Base-by-base conservation (phyloP, 2,113 vertebrate genomes). In the Megaleporinus macrocephalus region DNA sequence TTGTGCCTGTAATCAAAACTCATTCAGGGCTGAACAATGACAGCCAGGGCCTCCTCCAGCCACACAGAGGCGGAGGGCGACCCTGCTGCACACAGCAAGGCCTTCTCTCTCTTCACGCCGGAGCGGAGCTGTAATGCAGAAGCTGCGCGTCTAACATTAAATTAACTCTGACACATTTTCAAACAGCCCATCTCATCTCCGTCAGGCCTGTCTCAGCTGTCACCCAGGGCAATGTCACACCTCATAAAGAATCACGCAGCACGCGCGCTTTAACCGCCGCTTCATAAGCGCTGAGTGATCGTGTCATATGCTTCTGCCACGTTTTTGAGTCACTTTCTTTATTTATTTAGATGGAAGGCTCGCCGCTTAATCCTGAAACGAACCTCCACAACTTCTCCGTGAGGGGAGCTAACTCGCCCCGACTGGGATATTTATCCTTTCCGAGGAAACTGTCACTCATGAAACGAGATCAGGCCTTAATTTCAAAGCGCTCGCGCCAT, bases 1-100 rank as follows among this genome's bases (percentile, higher is more conserved):
- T 80, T 72, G 70, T 62, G 14, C 49, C 27, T 72, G 29, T 61
- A 80, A 80, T 80, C 70, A 80, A 72, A 62, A 12, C 20, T 22
- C 18, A 70, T 44, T 70, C 41, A 70, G 11, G 61, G 68, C 36
- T 49, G 55, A 72, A 30, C 36, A n/a, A 44, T 62, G 68, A 80
- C 47, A 9, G 1, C 36, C 59, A 49, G 22, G 30, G 15, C 16
- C 24, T 14, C 6, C 36, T 27, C 51, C 29, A 22, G 33, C 57
- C 78, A 72, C 51, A 12, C 27, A 30, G 33, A 9, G 15, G 7
- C 24, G 53, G 29, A 41, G n/a, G 6, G 16, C 27, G 4, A 29
- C 63, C 1, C 16, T 20, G 30, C 16, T 41, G 65, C 65, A 1
- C 65, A n/a, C 18, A 57, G n/a, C 5, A 44, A 44, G 41, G 41